Evolutionary conservation across 1,140 invertebrate genomes (phyloP).

Genomic region (Paraescarpia echinospica): DNA sequence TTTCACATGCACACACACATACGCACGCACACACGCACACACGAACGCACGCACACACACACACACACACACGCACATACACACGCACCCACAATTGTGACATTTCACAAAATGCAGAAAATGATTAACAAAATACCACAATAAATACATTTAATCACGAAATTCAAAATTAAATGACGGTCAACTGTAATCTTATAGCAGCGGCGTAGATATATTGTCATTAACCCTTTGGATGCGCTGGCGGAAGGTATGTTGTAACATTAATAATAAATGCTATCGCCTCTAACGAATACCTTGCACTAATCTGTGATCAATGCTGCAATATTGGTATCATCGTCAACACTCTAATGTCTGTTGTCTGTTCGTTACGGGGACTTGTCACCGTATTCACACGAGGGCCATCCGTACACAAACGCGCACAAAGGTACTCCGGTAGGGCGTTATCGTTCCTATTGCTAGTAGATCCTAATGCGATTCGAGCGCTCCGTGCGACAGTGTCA

Average conservation of each 20-base stretch:
- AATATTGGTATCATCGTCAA: not conserved
- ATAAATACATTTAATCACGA: constrained; percentile 2
- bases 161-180: not conserved
- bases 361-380: not conserved
- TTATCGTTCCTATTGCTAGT: not conserved
- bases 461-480: not conserved
- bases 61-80: too few species aligned
- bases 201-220: not conserved
- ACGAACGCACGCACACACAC: too few species aligned
- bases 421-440: not conserved
- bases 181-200: not conserved
- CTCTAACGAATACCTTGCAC: too few species aligned
- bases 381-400: not conserved
- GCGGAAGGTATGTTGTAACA: not conserved
- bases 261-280: not conserved
- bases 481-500: not conserved
- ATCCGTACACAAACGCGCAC: not conserved
- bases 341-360: not conserved
- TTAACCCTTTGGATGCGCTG: not conserved
- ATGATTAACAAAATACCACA: not conserved
- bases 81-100: not conserved
- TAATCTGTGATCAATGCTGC: not conserved
- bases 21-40: too few species aligned
- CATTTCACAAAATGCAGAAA: constrained; percentile 22
- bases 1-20: too few species aligned